Base-by-base conservation (phyloP, 2,113 vertebrate genomes). In the Copsychus sechellarum region DNA sequence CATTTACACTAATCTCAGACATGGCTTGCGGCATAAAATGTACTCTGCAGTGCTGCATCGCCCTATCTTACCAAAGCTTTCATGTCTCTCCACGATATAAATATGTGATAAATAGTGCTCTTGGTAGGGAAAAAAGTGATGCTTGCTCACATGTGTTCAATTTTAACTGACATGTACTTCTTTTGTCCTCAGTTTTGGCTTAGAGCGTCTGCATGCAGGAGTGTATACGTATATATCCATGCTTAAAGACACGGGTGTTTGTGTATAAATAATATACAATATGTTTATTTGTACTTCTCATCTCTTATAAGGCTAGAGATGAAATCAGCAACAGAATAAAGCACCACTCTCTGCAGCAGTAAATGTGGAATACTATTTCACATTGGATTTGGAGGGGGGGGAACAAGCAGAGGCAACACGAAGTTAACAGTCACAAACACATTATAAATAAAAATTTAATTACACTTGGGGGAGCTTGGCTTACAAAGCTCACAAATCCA, bases 401-500 rank as follows among this genome's bases (percentile, higher is more conserved):
- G 54, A 64, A 90, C 71, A 95, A 90, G 95, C 96, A 93, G 79
- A 94, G 71, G 93, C 95, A 97, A 97, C 95, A 90, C 47, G 4
- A 97, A 98, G 96, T 97, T 97, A 98, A 94, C 95, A 97, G 96
- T 97, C 97, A 94, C 94, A 96, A 96, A 93, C 94, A 97, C 96
- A 93, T 98, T 98, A 97, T 97, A 98, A 98, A 98, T 98, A 98
- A 98, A 98, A 98, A 96, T 97, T 95, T 98, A 97, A 98, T 98
- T 98, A 97, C 97, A 96, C 97, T 95, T 98, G 96, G 81, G 97
- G 96, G 97, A 98, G 94, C 96, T 97, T 96, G 92, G 95, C 96
- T 98, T 98, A 93, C 97, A 97, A 97, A 97, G 97, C 98, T 97
- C 97, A 96, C 96, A 98, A 97, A 97, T 97, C 93, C 96, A 95